phyloP scores from a whole-genome alignment of 2,113 vertebrate species.

The Melanerpes aurifrons region DNA sequence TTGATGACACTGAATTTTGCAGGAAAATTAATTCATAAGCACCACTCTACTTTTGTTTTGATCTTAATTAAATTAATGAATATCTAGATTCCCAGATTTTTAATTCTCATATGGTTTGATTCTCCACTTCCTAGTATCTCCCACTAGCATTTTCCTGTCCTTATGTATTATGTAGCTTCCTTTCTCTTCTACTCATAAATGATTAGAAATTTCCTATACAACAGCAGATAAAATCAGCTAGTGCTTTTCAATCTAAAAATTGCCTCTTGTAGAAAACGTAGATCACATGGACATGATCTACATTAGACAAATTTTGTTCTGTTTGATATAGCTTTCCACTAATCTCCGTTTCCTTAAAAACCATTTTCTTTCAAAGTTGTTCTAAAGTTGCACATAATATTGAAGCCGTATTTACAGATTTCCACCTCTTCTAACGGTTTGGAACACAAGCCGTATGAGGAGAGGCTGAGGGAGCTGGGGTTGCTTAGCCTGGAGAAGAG shows the following conservation, averaged over 20 bases:
- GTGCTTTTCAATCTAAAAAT: conserved; percentile 7
- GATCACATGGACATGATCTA: background rate
- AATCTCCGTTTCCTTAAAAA: background rate
- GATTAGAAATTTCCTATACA: background rate
- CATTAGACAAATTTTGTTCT: background rate
- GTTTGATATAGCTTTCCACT: background rate
- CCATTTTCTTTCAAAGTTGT: background rate
- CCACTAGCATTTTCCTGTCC: background rate
- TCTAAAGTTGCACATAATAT: background rate
- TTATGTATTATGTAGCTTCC: background rate
- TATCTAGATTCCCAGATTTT: background rate
- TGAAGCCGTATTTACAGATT: background rate
- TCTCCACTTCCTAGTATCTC: background rate
- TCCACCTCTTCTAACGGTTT: background rate
- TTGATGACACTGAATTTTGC: background rate
- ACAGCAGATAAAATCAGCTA: conserved; percentile 9
- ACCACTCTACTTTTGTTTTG: background rate
- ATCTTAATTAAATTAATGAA: background rate
- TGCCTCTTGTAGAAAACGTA: background rate
- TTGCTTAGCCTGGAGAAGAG: no score
- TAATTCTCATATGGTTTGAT: background rate
- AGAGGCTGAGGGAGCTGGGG: no score
- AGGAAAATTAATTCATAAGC: background rate
- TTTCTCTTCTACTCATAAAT: background rate
- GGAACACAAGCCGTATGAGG: no score